Conservation (phyloP, 2,888 invertebrate species). For the Meteorus cinctellus region DNA sequence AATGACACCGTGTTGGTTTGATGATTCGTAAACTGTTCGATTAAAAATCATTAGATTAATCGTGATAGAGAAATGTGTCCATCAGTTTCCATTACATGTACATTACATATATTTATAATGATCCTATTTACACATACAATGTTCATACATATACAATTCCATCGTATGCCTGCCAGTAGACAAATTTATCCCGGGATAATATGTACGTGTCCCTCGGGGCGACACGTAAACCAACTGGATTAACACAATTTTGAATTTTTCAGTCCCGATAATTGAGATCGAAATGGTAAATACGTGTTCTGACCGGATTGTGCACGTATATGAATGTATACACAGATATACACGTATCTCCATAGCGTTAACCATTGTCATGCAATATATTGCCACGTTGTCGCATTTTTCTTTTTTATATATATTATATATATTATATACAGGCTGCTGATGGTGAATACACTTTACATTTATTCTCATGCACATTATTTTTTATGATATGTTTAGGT, state of each 20-base stretch:
- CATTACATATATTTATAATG: neutral
- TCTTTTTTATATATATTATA: neutral
- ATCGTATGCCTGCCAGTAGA: neutral
- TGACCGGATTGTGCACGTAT: conserved; percentile 1
- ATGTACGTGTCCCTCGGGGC: conserved; percentile 19
- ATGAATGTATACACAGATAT: neutral
- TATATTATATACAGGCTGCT: neutral
- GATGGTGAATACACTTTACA: neutral
- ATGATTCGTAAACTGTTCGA: neutral
- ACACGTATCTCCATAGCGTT: neutral
- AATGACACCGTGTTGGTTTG: neutral
- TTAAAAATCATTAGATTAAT: conserved; percentile 34
- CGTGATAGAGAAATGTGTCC: conserved; percentile 24
- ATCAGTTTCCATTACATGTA: neutral
- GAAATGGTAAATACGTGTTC: conserved; percentile 29
- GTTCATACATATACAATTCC: neutral
- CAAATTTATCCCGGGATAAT: conserved; percentile 15
- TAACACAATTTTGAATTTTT: conserved; percentile 26
- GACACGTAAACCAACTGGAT: conserved; percentile 10
- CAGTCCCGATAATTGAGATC: conserved; percentile 35
- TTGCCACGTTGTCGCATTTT: neutral
- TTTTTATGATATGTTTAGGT: neutral
- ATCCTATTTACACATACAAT: neutral
- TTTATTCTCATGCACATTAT: neutral
- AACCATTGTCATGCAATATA: neutral